Percentiles rank a stretch among this genome's conserved stretches.
Evolutionary conservation across 2,888 invertebrate genomes (phyloP).

Genomic region (Oscheius sp.): DNA sequence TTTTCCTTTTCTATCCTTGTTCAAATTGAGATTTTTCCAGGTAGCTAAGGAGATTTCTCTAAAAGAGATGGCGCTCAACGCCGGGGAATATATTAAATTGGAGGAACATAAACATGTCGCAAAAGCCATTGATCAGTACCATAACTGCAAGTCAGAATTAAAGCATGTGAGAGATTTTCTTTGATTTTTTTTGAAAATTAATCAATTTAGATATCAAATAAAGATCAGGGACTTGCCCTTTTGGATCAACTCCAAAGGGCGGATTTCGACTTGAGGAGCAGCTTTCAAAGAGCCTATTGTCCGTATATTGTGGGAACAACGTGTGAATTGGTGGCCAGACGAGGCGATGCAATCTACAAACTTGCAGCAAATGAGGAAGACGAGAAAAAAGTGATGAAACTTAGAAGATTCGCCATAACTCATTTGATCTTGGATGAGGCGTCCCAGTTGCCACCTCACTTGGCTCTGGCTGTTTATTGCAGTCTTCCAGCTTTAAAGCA

Average conservation of each 20-base stretch:
- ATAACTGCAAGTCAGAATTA: neutral
- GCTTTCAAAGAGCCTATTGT: neutral
- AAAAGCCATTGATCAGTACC: neutral
- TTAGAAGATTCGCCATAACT: neutral
- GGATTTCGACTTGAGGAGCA: neutral
- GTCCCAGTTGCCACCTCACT: constrained; percentile 12
- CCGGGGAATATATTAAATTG: neutral
- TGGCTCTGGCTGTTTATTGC: constrained; percentile 17
- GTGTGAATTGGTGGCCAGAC: constrained; percentile 10
- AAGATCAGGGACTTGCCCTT: neutral
- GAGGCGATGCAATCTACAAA: constrained; percentile 4
- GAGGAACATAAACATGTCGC: neutral
- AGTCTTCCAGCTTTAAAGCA: constrained; percentile 8
- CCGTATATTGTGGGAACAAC: constrained; percentile 12
- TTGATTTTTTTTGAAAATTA: neutral
- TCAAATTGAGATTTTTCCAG: neutral
- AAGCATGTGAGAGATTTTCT: neutral
- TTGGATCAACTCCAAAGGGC: constrained; percentile 7
- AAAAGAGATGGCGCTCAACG: constrained; percentile 14
- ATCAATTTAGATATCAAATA: neutral
- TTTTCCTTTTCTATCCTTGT: neutral
- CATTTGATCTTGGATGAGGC: constrained; percentile 27
- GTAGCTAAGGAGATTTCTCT: constrained; percentile 10
- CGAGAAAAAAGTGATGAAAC: neutral
- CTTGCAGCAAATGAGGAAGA: neutral